These are phyloP conservation scores for Bombus balteatus DNA, from an alignment of 1,140 invertebrate species.

Conservation along the genomic window DNA sequence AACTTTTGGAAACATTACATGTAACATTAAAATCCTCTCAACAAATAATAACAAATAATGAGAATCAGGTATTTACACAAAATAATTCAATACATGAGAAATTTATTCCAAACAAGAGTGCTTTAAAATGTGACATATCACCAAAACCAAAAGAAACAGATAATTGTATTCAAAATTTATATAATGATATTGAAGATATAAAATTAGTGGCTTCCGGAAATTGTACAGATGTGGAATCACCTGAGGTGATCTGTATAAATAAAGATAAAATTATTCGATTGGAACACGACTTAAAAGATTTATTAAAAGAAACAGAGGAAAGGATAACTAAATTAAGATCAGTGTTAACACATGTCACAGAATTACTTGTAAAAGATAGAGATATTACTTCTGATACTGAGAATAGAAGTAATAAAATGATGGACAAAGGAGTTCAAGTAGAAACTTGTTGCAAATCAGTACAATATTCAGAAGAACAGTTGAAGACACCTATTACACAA, in stretches of 20 bases:
- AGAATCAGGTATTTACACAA: neutral
- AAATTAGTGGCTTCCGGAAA: neutral
- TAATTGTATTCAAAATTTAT: constrained; percentile 17
- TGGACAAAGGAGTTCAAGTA: constrained; percentile 19
- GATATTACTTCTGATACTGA: neutral
- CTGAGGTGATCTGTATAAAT: neutral
- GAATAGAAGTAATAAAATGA: neutral
- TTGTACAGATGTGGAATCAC: neutral
- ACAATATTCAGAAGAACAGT: neutral
- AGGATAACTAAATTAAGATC: constrained; percentile 14
- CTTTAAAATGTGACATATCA: neutral
- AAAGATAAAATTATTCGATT: constrained; percentile 18
- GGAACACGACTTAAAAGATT: constrained; percentile 2
- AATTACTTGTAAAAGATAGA: constrained; percentile 2
- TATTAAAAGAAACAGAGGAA: constrained; percentile 15
- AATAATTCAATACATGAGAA: neutral
- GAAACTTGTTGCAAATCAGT: neutral
- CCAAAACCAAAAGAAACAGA: neutral
- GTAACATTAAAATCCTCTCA: neutral
- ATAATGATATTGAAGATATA: constrained; percentile 12
- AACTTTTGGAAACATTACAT: neutral
- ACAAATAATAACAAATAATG: neutral
- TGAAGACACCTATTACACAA: neutral
- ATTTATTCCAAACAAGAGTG: neutral
- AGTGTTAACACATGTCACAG: neutral